These are phyloP conservation scores for Catamblyrhynchus diadema DNA, from an alignment of 2,797 vertebrate genomes.

Conservation along the genomic window DNA sequence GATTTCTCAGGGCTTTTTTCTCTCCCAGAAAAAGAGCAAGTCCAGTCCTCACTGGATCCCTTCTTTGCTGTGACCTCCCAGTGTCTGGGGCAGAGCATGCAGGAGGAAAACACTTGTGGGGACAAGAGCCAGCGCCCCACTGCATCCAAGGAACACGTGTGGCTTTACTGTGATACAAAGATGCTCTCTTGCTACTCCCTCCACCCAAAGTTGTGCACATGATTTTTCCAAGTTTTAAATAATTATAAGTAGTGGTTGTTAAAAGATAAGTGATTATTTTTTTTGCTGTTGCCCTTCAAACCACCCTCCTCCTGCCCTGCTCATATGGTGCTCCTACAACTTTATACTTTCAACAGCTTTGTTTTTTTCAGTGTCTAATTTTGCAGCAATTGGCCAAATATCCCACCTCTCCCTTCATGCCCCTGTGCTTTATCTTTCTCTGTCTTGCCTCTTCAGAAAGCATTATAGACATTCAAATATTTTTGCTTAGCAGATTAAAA, in stretches of 20 bases:
- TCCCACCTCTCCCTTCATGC: neutral
- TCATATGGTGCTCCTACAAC: neutral
- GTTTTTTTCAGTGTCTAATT: neutral
- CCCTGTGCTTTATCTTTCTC: neutral
- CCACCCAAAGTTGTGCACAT: neutral
- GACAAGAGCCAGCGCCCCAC: neutral
- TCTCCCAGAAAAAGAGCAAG: neutral
- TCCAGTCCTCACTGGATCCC: neutral
- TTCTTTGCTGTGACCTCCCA: neutral
- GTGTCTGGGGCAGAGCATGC: neutral
- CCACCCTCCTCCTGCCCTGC: neutral
- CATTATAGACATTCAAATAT: neutral
- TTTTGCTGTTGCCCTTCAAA: neutral
- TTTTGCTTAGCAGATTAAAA: neutral
- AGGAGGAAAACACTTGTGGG: neutral
- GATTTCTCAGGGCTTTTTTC: neutral
- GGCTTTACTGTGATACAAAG: neutral
- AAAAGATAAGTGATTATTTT: neutral
- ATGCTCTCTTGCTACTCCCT: neutral
- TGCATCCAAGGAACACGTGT: rapidly evolving
- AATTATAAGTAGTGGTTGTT: neutral
- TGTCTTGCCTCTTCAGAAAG: neutral
- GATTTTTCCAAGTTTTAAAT: neutral
- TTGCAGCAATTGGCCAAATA: neutral
- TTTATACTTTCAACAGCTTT: neutral